Base-by-base conservation (phyloP, 35 echinoderm and acorn worm species). In the Apostichopus japonicus region DNA sequence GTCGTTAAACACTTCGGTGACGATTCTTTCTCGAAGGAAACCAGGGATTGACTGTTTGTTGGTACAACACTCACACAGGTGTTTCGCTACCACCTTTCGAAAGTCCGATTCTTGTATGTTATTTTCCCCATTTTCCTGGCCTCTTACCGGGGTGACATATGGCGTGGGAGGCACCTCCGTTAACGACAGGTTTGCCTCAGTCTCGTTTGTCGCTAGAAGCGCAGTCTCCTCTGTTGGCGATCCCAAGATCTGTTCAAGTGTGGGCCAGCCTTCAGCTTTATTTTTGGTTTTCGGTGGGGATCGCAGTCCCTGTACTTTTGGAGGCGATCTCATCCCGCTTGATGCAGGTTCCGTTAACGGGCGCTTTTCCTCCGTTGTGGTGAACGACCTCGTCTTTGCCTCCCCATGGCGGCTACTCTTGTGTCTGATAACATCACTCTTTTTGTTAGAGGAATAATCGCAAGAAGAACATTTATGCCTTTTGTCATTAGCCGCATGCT, bases 111-210 rank as follows among this genome's bases (percentile, higher is more conserved):
- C 1, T 33, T 0, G 27, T 33, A 33, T 33, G 27, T 1, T 33
- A 33, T 33, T 33, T 33, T 33, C 27, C 27, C 27, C 25, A 33
- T 33, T 67, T 4, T 67, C 17, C 63, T 0, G 13, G 78, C 83
- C 55, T 87, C 83, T 56, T 52, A 87, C 44, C 58, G 83, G 83
- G 33, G 55, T 87, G 25, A 65, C 83, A 24, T 10, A 52, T 22
- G 83, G 83, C 1, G 83, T 87, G 17, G 83, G 83, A 6, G 83
- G 83, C 27, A 1, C 2, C 27, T 33, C 27, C 27, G 27, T 33
- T 33, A 33, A 1, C 27, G 27, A 33, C 8, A 11, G 19, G 33
- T 23, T 87, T 16, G 4, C 33, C 17, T 87, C 19, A 19, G 22
- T 56, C 5, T 16, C 54, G 13, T 15, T n/a, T n/a, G n/a, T 27